Evolutionary conservation across 2,113 vertebrate genomes (phyloP).

Genomic region (Nycticorax nycticorax): DNA sequence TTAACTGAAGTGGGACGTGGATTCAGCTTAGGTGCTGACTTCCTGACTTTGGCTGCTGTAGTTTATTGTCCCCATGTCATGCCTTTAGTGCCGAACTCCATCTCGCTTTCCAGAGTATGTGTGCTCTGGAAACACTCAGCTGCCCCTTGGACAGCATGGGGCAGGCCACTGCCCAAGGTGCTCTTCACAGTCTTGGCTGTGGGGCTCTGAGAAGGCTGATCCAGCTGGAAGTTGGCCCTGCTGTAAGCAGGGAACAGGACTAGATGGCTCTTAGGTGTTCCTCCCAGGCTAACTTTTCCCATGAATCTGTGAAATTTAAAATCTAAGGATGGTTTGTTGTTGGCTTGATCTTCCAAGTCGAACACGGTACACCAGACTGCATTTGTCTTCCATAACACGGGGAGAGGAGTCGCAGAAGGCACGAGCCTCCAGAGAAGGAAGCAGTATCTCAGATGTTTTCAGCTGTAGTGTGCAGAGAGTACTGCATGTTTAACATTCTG

Average conservation of each 20-base stretch:
- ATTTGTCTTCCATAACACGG: fast-evolving
- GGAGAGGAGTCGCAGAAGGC: background rate
- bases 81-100: background rate
- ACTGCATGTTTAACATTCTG: background rate
- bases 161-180: background rate
- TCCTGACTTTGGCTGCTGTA: no score
- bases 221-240: background rate
- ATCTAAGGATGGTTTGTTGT: background rate
- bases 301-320: background rate
- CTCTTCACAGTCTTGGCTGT: background rate
- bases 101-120: background rate
- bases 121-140: background rate
- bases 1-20: background rate
- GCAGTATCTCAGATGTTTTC: background rate
- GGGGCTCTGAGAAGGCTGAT: background rate
- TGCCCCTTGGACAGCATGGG: background rate
- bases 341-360: background rate
- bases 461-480: background rate
- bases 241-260: background rate
- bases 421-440: background rate
- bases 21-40: background rate
- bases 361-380: fast-evolving
- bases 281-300: background rate
- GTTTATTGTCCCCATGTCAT: background rate
- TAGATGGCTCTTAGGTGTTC: background rate